A percentile compares a stretch with the other conserved stretches of the same genome.
These are phyloP conservation scores for Mythimna vitellina DNA, from an alignment of 2,888 invertebrate genomes.

Conservation along the genomic window DNA sequence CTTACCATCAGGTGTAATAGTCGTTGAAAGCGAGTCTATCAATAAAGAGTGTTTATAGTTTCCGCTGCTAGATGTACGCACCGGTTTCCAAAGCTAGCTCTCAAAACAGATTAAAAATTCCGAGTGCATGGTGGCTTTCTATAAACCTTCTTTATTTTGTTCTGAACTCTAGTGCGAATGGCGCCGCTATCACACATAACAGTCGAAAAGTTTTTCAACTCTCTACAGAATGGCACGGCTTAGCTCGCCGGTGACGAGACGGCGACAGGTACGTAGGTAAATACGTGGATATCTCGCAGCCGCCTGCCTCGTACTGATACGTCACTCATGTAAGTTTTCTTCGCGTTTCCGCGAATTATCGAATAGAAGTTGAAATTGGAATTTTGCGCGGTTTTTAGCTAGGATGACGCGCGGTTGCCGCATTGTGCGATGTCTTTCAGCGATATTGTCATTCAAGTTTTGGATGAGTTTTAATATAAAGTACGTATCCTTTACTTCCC, in stretches of 20 bases:
- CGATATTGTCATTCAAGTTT: conserved; percentile 66
- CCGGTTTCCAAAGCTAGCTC: conserved; percentile 12
- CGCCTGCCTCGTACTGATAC: conserved; percentile 82
- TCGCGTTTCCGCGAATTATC: conserved; percentile 74
- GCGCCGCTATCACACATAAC: conserved; percentile 78
- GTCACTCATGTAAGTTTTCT: conserved; percentile 87
- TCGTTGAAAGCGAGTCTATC: too few relatives aligned
- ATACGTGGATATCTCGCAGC: conserved; percentile 75
- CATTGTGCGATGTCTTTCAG: conserved; percentile 57
- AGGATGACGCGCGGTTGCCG: conserved; percentile 48
- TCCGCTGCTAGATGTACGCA: conserved; percentile 21
- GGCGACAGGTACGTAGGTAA: conserved; percentile 75
- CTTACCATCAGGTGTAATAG: too few relatives aligned
- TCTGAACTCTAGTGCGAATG: conserved; percentile 71
- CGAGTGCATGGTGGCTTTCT: conserved; percentile 44
- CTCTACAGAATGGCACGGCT: conserved; percentile 75
- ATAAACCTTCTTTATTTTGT: conserved; percentile 60
- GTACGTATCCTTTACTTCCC: conserved; percentile 51
- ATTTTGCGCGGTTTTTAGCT: conserved; percentile 65
- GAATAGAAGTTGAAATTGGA: conserved; percentile 75
- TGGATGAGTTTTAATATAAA: conserved; percentile 59
- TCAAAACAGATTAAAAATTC: conserved; percentile 39
- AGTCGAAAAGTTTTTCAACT: conserved; percentile 85
- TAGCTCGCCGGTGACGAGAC: conserved; percentile 79
- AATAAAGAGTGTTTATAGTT: conserved; percentile 35